Conservation (phyloP, 2,113 vertebrate genomes). For the Sturnira hondurensis region DNA sequence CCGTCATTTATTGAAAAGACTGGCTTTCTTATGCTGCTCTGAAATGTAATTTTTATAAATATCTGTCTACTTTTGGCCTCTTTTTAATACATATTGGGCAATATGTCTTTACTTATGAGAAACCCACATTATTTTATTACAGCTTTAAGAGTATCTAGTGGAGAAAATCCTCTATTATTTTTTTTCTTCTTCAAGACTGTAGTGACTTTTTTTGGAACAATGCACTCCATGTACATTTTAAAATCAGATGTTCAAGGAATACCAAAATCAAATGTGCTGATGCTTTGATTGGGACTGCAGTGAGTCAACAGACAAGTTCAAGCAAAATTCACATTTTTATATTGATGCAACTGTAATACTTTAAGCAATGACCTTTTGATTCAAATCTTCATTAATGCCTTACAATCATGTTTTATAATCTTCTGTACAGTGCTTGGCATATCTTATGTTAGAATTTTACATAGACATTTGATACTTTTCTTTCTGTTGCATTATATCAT, state of each 20-base stretch:
- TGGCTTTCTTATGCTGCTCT: not conserved
- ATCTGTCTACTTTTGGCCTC: not conserved
- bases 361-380: not conserved
- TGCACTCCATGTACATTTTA: not conserved
- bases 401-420: not conserved
- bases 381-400: not conserved
- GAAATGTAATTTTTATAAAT: not conserved
- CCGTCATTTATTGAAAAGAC: not conserved
- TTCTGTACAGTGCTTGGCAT: not conserved
- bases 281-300: not conserved
- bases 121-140: not conserved
- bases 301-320: not conserved
- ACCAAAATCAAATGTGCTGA: not conserved
- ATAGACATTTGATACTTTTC: not conserved
- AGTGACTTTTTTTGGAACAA: not conserved
- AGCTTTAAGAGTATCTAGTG: not conserved
- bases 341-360: not conserved
- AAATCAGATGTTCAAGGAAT: not conserved
- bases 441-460: not conserved
- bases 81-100: not conserved
- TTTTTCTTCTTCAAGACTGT: not conserved
- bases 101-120: not conserved
- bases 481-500: not conserved
- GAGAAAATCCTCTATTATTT: not conserved
- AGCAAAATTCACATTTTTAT: not conserved